Base-by-base conservation (phyloP, 2,888 invertebrate species). In the Copidosoma aretas region DNA sequence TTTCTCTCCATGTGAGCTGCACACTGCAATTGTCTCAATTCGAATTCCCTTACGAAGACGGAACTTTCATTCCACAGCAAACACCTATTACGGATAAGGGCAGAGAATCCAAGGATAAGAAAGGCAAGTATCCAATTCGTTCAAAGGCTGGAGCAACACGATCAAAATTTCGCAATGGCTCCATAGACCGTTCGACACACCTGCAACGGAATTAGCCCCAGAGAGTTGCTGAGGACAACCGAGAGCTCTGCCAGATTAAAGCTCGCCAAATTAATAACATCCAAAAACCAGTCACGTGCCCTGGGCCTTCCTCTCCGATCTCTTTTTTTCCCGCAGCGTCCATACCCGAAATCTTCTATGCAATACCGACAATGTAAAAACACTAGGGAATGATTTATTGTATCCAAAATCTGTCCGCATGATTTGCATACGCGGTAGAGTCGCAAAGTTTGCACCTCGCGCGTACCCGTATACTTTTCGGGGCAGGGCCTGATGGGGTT, bases 141-240 rank as follows among this genome's bases (percentile, higher is more conserved):
- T 32, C 8, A 8, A 5, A 8, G 17, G 43, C 43, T 24, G 32
- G 24, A 77, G 80, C 81, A 82, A 82, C 82, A 80, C 81, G 82
- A 83, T 83, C 82, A 82, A 82, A 82, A 83, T 83, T 82, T 83
- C 82, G 78, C 41, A 74, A n/a, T n/a, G 77, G 79, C 78, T 80
- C 83, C 82, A 83, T 82, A 81, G 83, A 83, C 83, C 83, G 83
- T 83, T 83, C 80, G 77, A 77, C 80, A 76, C 83, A 83, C 82
- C 83, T 83, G 83, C 80, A 82, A 73, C 82, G 77, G 76, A 74
- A 10, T 68, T 19, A 12, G 56, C 19, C 53, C 14, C 22, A 32
- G 43, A 70, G 67, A 32, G 68, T 73, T 77, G 24, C 14, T 73
- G 71, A 76, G 71, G 79, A 80, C 80, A 79, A 81, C 80, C 80